phyloP scores from a whole-genome alignment of 2,888 invertebrate species.

The Orgyia antiqua region DNA sequence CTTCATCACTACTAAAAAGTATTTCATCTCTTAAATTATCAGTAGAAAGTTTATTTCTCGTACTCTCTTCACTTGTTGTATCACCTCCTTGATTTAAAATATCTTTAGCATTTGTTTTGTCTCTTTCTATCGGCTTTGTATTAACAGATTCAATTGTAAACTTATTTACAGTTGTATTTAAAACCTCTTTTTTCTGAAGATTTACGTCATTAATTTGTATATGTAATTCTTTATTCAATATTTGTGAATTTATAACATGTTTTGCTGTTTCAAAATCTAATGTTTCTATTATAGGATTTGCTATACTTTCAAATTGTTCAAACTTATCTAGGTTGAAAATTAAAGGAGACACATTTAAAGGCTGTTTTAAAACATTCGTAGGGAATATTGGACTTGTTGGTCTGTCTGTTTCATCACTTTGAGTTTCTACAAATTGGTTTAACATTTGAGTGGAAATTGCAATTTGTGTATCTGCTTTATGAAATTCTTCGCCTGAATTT shows the following conservation, averaged over 20 bases:
- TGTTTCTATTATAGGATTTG: constrained; percentile 39
- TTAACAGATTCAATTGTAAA: too few species aligned
- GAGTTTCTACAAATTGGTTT: constrained; percentile 9
- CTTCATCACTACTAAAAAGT: constrained; percentile 66
- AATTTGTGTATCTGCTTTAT: constrained; percentile 2
- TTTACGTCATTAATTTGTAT: constrained; percentile 26
- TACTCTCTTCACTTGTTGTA: too few species aligned
- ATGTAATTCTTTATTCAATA: constrained; percentile 40
- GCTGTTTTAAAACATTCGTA: not conserved
- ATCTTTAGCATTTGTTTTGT: constrained; percentile 9
- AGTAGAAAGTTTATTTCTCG: constrained; percentile 6
- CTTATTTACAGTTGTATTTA: too few species aligned
- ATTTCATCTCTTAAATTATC: constrained; percentile 48
- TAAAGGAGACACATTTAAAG: too few species aligned
- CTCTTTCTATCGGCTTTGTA: constrained; percentile 11
- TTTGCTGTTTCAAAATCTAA: constrained; percentile 37
- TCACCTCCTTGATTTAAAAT: constrained; percentile 4
- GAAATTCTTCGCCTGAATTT: not conserved
- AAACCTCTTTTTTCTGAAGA: constrained; percentile 13
- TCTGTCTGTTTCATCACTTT: constrained; percentile 9
- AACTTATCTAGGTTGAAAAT: constrained; percentile 47
- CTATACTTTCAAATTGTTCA: constrained; percentile 57
- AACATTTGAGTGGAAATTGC: constrained; percentile 5
- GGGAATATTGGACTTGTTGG: constrained; percentile 39
- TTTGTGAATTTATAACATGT: constrained; percentile 52